Evolutionary conservation across 2,113 vertebrate species (phyloP), one percentile per base, ranked within the genome.

Genomic region (Amphilophus citrinellus): DNA sequence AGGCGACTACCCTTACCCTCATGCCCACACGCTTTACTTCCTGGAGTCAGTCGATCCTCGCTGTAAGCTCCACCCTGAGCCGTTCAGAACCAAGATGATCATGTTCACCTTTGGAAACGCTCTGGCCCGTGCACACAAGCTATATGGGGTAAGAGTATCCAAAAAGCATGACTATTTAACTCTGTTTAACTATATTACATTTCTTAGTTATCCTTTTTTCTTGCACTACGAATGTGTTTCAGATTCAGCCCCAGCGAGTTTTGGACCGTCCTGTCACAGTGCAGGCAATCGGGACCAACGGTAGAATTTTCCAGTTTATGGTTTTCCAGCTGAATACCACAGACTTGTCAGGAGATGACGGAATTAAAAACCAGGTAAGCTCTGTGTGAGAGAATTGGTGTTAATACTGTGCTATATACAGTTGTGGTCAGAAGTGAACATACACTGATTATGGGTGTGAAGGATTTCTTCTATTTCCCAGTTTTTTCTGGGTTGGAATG

Each of bases 241-340:
- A 98, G 97, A 84, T 93, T 1, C 89, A 97, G 84, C 94, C 96
- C 17, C 93, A 63, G 84, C 11, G 61, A 53, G 89, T 95, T 15
- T 93, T 98, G 87, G 96, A 97, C 35, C 90, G 90, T 14, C 97
- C 98, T 2, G 0, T 98, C 6, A 97, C 97, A 3, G 95, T 98
- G 3, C 97, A 98, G 88, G 95, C 96, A 0, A 4, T 98, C 62
- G 97, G 94, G 68, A 97, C 96, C 6, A 96, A 98, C 2, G 98
- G 98, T 0, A 92, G 96, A 18, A 35, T 95, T 17, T 98, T 98
- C 94, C 96, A 97, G 47, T 98, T 97, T 18, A 62, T 97, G 89
- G 95, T 97, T 61, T 97, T 98, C 91, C 98, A 98, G 95, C 95
- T 98, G 80, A 98, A 98, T 91, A 98, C 97, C 50, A 97, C 97